Evolutionary conservation across 2,797 vertebrate genomes (phyloP).

Genomic region (Poeciliopsis gracilis): DNA sequence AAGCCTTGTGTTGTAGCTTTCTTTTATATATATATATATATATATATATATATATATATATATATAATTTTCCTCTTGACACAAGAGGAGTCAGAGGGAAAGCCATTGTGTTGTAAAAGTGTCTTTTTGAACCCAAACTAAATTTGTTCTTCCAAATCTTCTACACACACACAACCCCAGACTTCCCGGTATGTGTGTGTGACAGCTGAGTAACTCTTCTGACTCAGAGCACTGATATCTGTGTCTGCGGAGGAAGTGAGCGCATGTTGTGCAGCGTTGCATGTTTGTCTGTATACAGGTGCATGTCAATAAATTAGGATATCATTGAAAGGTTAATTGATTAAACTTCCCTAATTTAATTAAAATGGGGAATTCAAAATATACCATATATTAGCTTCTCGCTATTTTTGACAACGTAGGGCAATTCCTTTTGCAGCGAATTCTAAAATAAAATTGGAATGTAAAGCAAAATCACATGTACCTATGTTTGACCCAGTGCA

Average conservation of each 20-base stretch:
- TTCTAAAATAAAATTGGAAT: background rate
- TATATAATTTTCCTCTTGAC: conserved; percentile 72
- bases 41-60: conserved; percentile 48
- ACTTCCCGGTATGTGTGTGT: conserved; percentile 35
- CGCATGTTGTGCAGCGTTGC: conserved; percentile 47
- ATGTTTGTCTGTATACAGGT: conserved; percentile 13
- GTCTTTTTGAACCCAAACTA: conserved; percentile 80
- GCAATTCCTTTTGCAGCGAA: background rate
- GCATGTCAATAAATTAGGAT: conserved; percentile 14
- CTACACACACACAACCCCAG: conserved; percentile 57
- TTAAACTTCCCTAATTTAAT: background rate
- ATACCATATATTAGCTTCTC: background rate
- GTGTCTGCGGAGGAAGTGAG: conserved; percentile 49
- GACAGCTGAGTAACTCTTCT: conserved; percentile 59
- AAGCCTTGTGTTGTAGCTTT: conserved; percentile 82
- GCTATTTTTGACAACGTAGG: background rate
- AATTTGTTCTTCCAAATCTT: conserved; percentile 87
- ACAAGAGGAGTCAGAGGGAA: conserved; percentile 55
- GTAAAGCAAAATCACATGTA: background rate
- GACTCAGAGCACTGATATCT: conserved; percentile 60
- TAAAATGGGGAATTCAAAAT: background rate
- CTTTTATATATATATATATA: conserved; percentile 42
- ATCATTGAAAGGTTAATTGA: background rate
- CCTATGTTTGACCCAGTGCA: background rate
- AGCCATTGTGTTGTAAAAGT: conserved; percentile 75